Percentiles rank a stretch among this genome's conserved stretches.
Evolutionary conservation across 2,797 vertebrate species (phyloP).

Genomic region (Thalassophryne amazonica): DNA sequence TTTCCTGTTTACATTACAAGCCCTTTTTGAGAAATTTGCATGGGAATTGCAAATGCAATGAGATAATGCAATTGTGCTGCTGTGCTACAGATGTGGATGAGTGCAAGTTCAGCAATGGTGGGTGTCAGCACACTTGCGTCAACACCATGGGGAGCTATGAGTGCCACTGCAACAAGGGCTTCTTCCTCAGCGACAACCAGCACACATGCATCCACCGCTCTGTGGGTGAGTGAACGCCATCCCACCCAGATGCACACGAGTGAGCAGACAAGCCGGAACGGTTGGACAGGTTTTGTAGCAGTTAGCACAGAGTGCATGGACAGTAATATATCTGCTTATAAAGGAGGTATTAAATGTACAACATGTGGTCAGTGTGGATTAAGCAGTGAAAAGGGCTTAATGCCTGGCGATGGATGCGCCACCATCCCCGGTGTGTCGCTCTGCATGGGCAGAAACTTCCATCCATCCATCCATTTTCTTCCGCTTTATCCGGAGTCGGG

Average conservation of each 20-base stretch:
- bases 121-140: slow-evolving; percentile 94
- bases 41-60: slow-evolving; percentile 17
- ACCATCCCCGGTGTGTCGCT: too few species aligned
- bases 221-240: slow-evolving; percentile 83
- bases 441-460: too few species aligned
- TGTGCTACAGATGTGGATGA: slow-evolving; percentile 88
- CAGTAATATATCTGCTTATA: too few species aligned
- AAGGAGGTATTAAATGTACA: too few species aligned
- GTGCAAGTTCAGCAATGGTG: slow-evolving; percentile 93
- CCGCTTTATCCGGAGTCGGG: too few species aligned
- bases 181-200: slow-evolving; percentile 98
- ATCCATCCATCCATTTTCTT: too few species aligned
- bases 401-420: too few species aligned
- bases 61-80: slow-evolving; percentile 3
- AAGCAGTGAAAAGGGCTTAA: too few species aligned
- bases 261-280: neutral
- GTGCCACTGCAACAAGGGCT: slow-evolving; percentile 92
- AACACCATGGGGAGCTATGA: slow-evolving; percentile 96
- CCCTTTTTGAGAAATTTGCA: slow-evolving; percentile 11
- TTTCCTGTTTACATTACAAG: slow-evolving; percentile 5
- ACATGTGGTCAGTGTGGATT: too few species aligned
- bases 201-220: slow-evolving; percentile 98
- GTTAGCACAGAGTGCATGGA: too few species aligned
- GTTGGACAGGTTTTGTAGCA: too few species aligned
- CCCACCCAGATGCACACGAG: neutral